These are phyloP conservation scores for Rhopilema esculentum DNA, from an alignment of 30 jellyfish, hydroid and myxozoan genomes.

Conservation along the genomic window DNA sequence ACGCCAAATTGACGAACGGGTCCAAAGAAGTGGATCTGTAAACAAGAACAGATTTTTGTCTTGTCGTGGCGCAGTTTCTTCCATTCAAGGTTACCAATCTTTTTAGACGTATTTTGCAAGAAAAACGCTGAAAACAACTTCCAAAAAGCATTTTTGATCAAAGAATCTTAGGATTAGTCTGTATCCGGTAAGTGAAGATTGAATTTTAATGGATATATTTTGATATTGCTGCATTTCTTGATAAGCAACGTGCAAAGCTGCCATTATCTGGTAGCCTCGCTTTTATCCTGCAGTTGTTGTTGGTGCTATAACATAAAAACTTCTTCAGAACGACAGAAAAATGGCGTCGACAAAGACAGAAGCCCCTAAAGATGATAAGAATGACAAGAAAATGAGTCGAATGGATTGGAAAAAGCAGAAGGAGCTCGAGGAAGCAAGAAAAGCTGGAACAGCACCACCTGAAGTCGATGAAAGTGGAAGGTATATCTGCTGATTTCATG, in stretches of 20 bases:
- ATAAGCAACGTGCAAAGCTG: not conserved
- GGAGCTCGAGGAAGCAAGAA: slow-evolving; percentile 97
- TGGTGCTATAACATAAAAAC: not conserved
- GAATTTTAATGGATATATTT: not conserved
- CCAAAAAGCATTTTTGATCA: not conserved
- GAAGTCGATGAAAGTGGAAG: slow-evolving; percentile 99
- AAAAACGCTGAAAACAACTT: not conserved
- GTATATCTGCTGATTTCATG: slow-evolving; percentile 27
- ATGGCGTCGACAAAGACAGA: slow-evolving; percentile 77
- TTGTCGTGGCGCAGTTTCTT: not conserved
- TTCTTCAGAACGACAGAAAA: slow-evolving; percentile 10
- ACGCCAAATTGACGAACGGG: slow-evolving; percentile 76
- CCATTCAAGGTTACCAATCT: not conserved
- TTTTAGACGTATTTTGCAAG: not conserved
- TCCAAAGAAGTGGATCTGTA: slow-evolving; percentile 62
- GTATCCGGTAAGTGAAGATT: too few relatives aligned
- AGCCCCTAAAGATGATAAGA: slow-evolving; percentile 70
- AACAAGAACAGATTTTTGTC: slow-evolving; percentile 28
- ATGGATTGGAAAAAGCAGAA: slow-evolving; percentile 94
- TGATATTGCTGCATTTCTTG: too few relatives aligned
- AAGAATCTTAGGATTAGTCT: too few relatives aligned
- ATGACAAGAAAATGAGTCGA: slow-evolving; percentile 71
- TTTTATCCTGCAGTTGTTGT: slow-evolving; percentile 34
- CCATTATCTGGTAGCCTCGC: slow-evolving; percentile 23
- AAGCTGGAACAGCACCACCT: slow-evolving; percentile 99